Conservation (phyloP, 2,888 invertebrate species). For the Panorpa germanica region DNA sequence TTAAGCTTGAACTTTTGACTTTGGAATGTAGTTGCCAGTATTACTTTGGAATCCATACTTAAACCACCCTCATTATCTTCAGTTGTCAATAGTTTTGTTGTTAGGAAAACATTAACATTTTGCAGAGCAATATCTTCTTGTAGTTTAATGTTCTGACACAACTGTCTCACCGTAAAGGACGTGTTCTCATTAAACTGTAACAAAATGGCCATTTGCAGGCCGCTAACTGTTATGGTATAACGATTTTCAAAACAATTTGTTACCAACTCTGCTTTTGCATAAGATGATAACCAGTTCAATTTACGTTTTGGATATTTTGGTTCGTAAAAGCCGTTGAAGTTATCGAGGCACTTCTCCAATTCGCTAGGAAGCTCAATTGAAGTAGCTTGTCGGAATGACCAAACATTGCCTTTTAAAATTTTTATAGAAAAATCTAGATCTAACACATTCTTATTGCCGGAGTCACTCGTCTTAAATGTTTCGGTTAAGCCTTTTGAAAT, state of each 20-base stretch:
- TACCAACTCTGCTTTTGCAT: constrained; percentile 94
- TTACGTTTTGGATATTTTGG: constrained; percentile 93
- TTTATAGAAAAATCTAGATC: constrained; percentile 94
- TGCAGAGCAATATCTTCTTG: constrained; percentile 29
- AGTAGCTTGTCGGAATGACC: constrained; percentile 95
- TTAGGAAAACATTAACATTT: constrained; percentile 85
- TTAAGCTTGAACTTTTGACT: constrained; percentile 95
- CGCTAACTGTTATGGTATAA: constrained; percentile 62
- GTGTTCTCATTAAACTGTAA: constrained; percentile 87
- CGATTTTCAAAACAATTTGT: constrained; percentile 88
- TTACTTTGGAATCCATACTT: constrained; percentile 50
- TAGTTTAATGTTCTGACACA: constrained; percentile 59
- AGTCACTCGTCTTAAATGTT: constrained; percentile 56
- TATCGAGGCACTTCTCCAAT: constrained; percentile 84
- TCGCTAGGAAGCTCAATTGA: constrained; percentile 88
- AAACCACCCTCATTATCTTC: constrained; percentile 62
- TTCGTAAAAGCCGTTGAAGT: constrained; percentile 92
- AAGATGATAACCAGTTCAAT: constrained; percentile 94
- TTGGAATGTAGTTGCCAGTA: constrained; percentile 61
- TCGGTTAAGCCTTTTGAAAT: constrained; percentile 96
- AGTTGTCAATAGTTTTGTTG: constrained; percentile 74
- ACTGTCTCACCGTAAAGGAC: constrained; percentile 70
- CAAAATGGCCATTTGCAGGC: constrained; percentile 97
- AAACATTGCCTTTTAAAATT: constrained; percentile 92
- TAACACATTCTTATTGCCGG: constrained; percentile 41